These are phyloP conservation scores for Neoitamus cyanurus DNA, from an alignment of 2,888 invertebrate genomes.

Conservation along the genomic window DNA sequence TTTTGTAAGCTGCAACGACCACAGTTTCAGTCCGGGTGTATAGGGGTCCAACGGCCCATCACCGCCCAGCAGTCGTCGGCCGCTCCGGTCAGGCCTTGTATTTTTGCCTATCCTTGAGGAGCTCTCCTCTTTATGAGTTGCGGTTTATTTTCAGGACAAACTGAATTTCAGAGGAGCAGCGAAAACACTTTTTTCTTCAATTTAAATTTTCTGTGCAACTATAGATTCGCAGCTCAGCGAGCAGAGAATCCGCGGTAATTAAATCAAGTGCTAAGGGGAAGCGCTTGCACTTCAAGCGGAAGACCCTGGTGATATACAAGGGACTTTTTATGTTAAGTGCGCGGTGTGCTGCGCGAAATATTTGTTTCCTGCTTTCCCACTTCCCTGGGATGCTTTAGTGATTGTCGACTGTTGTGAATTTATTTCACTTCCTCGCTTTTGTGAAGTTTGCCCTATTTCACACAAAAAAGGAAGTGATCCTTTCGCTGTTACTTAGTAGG, in stretches of 20 bases:
- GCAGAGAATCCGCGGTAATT: not conserved
- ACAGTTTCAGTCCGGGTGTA: not conserved
- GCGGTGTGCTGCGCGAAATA: not conserved
- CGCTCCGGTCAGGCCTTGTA: slow-evolving; percentile 2
- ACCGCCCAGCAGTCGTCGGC: not conserved
- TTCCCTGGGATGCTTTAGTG: not conserved
- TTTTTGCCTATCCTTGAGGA: slow-evolving; percentile 29
- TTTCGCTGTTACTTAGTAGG: not conserved
- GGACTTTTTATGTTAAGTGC: slow-evolving; percentile 13
- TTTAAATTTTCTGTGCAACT: not conserved
- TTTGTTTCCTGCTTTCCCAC: not conserved
- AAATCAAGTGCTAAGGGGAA: slow-evolving; percentile 13
- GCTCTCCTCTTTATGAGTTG: slow-evolving; percentile 9
- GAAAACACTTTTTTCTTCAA: not conserved
- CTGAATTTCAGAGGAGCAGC: not conserved
- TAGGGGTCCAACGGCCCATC: not conserved
- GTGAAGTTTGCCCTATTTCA: not conserved
- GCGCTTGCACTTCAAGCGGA: not conserved
- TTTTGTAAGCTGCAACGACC: slow-evolving; percentile 12
- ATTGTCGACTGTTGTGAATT: slow-evolving; percentile 4
- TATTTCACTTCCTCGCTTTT: slow-evolving; percentile 11
- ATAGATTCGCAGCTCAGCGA: not conserved
- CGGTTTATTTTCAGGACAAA: slow-evolving; percentile 11
- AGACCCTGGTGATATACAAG: not conserved
- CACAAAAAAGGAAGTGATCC: not conserved